Evolutionary conservation across 2,113 vertebrate genomes (phyloP).

Genomic region (Cyphomyrus plagiostoma): DNA sequence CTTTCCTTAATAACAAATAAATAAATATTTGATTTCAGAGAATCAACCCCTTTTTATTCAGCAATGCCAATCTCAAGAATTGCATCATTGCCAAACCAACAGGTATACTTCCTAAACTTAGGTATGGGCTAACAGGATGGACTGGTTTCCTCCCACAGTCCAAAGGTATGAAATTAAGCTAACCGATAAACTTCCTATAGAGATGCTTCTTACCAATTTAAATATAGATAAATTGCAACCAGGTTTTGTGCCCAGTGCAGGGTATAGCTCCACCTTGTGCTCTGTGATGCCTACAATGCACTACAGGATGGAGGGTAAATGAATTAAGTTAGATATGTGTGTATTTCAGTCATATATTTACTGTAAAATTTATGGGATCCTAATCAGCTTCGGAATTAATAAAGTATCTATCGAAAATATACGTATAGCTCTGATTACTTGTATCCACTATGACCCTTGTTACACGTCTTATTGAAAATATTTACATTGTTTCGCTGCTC

Average conservation of each 20-base stretch:
- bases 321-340: not conserved
- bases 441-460: not conserved
- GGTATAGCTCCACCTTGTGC: not conserved
- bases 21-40: not conserved
- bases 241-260: not conserved
- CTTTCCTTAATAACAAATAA: not conserved
- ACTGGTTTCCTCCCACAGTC: not conserved
- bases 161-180: not conserved
- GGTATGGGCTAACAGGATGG: not conserved
- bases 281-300: not conserved
- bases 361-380: not conserved
- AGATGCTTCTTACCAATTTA: not conserved
- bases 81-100: not conserved
- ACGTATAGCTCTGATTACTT: not conserved
- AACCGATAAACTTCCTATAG: not conserved
- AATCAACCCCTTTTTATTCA: not conserved
- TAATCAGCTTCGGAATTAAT: not conserved
- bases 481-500: not conserved
- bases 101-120: not conserved
- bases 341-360: not conserved
- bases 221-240: not conserved
- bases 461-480: not conserved
- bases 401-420: too few species aligned
- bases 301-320: not conserved
- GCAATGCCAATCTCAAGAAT: not conserved